These are phyloP conservation scores for Yponomeuta malinellus DNA, from an alignment of 2,888 invertebrate species.

Conservation along the genomic window DNA sequence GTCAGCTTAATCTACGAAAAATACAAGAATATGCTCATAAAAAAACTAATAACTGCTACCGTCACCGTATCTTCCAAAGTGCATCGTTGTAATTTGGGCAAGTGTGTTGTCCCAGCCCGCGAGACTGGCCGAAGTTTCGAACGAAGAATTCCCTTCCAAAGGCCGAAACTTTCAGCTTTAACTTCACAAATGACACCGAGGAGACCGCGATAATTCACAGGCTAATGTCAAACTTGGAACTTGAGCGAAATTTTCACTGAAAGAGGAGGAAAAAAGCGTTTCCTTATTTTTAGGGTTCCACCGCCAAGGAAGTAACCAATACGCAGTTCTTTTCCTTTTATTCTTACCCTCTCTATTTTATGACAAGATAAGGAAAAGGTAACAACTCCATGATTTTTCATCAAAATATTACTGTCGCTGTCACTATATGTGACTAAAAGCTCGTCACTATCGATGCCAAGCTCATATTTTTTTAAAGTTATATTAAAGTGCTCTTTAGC, in stretches of 20 bases:
- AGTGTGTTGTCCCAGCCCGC: conserved; percentile 27
- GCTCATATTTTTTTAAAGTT: no score
- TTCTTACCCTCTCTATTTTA: no score
- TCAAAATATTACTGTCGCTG: no score
- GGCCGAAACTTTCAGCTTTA: conserved; percentile 46
- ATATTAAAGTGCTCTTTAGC: no score
- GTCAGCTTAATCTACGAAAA: no score
- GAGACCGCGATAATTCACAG: conserved; percentile 70
- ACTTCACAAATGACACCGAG: conserved; percentile 69
- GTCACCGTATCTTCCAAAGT: background rate
- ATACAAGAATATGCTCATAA: no score
- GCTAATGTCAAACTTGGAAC: conserved; percentile 68
- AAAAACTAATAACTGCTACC: no score
- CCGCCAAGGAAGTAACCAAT: background rate
- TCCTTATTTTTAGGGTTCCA: conserved; percentile 29
- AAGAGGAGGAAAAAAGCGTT: conserved; percentile 36
- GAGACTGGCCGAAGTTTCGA: conserved; percentile 36
- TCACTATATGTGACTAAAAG: no score
- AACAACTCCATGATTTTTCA: no score
- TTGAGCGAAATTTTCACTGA: conserved; percentile 64
- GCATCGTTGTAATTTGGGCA: conserved; percentile 21
- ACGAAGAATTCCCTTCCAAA: conserved; percentile 45
- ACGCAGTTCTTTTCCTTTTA: no score
- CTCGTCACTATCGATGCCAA: no score
- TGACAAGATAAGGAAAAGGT: no score